Base-by-base conservation (phyloP, 2,797 vertebrate species). In the Oryzias dopingdopingensis region DNA sequence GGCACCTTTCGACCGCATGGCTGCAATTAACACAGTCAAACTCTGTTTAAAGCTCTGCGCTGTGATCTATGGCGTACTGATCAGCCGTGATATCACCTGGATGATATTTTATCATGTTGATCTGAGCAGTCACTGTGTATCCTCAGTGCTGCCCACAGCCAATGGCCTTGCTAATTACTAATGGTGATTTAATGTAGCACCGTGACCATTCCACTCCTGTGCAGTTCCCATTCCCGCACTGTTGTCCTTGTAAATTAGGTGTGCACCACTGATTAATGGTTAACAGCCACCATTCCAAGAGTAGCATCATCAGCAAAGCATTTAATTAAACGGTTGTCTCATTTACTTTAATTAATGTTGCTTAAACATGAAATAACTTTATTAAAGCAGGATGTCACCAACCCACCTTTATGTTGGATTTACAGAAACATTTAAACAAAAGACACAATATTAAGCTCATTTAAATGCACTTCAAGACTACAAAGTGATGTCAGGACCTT, bases 241-340 rank as follows among this genome's bases (percentile, higher is more conserved):
- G 83, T 90, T 89, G 86, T 90, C 85, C 82, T 86, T 88, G 87
- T 86, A 90, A 90, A 89, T 90, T 88, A 89, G 86, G 83, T 86
- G 86, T 84, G 81, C 79, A 63, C 79, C 66, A 32, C 75, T 88
- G 87, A 91, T 86, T 90, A 90, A 90, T 90, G 86, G 81, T 86
- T 88, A 89, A 83, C 82, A 80, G 80, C 81, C 78, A 79, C 81
- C 72, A 83, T 83, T 89, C 82, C 77, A 73, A 70, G 81, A 77
- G 81, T 80, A 72, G 79, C 82, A 78, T 87, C 82, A 87, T 85
- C 87, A 85, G 85, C 76, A 83, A 83, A 86, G 80, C 82, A 81
- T 89, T 88, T 86, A 86, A 88, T 87, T 87, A 88, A 88, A 88
- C 60, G 80, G 79, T 82, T 88, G 85, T 88, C 86, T 86, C 85